Evolutionary conservation across 2,888 invertebrate species (phyloP), one percentile per base, ranked within the genome.

Genomic region (Pyrochroa serraticornis): DNA sequence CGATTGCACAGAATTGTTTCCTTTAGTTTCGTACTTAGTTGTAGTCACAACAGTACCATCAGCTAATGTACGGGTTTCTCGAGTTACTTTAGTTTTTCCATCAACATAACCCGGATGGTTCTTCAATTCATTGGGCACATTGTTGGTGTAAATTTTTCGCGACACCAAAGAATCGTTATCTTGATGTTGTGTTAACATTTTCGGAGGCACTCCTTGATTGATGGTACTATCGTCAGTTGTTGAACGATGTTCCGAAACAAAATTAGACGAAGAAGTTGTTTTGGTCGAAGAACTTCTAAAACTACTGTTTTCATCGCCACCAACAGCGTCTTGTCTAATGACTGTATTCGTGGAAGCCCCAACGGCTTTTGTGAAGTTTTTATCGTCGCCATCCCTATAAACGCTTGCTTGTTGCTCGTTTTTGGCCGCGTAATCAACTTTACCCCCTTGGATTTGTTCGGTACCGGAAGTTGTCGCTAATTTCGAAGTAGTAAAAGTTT

Each of bases 11-110:
- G 64, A 67, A 32, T 58, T 64, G 7, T 63, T 69, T n/a, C 75
- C 76, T 51, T 78, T 81, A 33, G 86, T 87, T 72, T 89, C 88
- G 34, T 87, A 85, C 38, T 84, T 83, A 12, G 87, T 88, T 58
- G 87, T 88, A n/a, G 87, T 88, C 0, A 88, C 84, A 37, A 83
- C 83, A 1, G 86, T 86, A 9, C 89, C 89, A 70, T 87, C 88
- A 0, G 86, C 85, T 37, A 88, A 76, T 43, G 85, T 84, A 65
- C 86, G 84, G 0, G 87, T 89, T 67, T 89, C 89, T 8, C 85
- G 85, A 6, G 85, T 83, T 62, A 87, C 83, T 78, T 85, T 85
- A 38, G 88, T 86, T 75, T 85, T 85, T 56, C 88, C 83, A 73
- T 88, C 87, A 10, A 75, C 64, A 50, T 72, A 77, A 47, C 68